Conservation (phyloP, 2,113 vertebrate genomes). For the Hepsetus odoe region DNA sequence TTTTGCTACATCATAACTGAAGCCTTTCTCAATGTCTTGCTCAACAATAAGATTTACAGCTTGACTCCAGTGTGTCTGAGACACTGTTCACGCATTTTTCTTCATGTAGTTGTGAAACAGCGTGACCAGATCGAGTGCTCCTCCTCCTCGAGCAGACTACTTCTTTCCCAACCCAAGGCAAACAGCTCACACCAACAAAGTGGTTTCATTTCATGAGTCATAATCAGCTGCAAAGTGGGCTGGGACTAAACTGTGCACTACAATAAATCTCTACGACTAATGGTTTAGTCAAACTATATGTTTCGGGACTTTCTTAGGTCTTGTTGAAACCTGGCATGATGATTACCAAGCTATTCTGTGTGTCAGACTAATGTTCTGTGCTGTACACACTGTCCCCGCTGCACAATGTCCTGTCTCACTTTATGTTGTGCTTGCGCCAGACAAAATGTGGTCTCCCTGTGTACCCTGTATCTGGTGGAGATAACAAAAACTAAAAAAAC, state of each 20-base stretch:
- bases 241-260: background rate
- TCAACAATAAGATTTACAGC: background rate
- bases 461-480: too few relatives aligned
- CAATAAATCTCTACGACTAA: background rate
- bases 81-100: background rate
- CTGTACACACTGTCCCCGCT: too few relatives aligned
- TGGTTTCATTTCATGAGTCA: background rate
- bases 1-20: background rate
- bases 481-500: too few relatives aligned
- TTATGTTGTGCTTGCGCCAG: too few relatives aligned
- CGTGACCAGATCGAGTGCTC: background rate
- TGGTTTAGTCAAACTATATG: background rate
- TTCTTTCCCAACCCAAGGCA: background rate
- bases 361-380: too few relatives aligned
- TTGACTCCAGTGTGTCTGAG: background rate
- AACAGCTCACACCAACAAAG: slow-evolving; percentile 6
- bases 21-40: background rate
- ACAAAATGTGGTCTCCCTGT: too few relatives aligned
- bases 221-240: background rate
- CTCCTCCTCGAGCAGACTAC: background rate
- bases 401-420: too few relatives aligned
- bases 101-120: background rate
- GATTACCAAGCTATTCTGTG: too few relatives aligned
- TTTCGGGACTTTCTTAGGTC: too few relatives aligned
- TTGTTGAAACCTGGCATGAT: too few relatives aligned